Conservation (phyloP, 2,797 vertebrate species). For the Thripadectes ignobilis region DNA sequence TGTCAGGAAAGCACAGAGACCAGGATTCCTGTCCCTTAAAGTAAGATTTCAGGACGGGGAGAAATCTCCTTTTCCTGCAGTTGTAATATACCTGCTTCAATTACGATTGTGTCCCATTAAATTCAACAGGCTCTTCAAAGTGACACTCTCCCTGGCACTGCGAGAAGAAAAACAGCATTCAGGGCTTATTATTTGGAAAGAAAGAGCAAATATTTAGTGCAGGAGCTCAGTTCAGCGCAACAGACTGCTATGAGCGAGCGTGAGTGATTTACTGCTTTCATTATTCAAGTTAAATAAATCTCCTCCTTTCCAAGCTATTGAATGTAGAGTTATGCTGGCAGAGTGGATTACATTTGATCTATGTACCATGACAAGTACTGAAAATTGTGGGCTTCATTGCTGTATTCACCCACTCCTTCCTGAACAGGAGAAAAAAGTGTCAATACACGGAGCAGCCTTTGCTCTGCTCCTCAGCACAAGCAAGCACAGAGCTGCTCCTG, state of each 20-base stretch:
- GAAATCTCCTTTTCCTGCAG: not conserved
- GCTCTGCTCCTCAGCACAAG: slow-evolving; percentile 54
- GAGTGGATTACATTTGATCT: slow-evolving; percentile 63
- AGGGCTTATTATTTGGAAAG: not conserved
- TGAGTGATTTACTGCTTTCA: slow-evolving; percentile 65
- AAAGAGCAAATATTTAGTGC: slow-evolving; percentile 21
- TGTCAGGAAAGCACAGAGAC: not conserved
- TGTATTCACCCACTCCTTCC: slow-evolving; percentile 65
- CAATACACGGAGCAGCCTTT: slow-evolving; percentile 68
- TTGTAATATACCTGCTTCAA: not conserved
- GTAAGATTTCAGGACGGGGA: not conserved
- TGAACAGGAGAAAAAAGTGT: slow-evolving; percentile 59
- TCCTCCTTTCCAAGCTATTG: slow-evolving; percentile 58
- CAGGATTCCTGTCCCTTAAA: not conserved
- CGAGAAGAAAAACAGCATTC: not conserved
- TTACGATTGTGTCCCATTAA: not conserved
- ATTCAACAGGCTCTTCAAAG: not conserved
- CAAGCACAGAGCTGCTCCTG: slow-evolving; percentile 39
- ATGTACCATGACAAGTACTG: slow-evolving; percentile 68
- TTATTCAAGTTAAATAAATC: slow-evolving; percentile 61
- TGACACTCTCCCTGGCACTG: not conserved
- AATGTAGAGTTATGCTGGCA: slow-evolving; percentile 57
- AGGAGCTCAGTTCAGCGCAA: not conserved
- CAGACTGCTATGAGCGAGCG: slow-evolving; percentile 18
- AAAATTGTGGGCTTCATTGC: slow-evolving; percentile 71